phyloP scores from a whole-genome alignment of 2,888 invertebrate species.

The Chrysolina oricalcia region DNA sequence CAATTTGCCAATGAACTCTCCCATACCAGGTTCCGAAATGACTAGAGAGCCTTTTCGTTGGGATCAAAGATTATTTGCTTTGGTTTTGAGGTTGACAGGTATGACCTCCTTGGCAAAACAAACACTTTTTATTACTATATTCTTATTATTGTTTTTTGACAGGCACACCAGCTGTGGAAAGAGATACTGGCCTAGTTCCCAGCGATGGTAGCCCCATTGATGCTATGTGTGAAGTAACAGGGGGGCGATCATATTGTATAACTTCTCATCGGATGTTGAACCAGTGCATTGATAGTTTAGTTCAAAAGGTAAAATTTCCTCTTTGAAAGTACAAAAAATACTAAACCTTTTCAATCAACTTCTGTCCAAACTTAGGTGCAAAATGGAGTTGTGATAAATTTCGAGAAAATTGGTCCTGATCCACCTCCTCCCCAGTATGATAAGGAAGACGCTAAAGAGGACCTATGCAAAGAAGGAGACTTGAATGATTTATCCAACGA shows the following conservation, averaged over 20 bases:
- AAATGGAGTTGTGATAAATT: conserved; percentile 97
- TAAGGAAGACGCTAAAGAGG: conserved; percentile 74
- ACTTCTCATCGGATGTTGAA: conserved; percentile 95
- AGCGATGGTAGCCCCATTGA: conserved; percentile 96
- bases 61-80: conserved; percentile 98
- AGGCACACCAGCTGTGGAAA: conserved; percentile 91
- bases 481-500: conserved; percentile 50
- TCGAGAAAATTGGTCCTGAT: conserved; percentile 96
- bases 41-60: conserved; percentile 99
- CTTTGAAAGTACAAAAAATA: background rate
- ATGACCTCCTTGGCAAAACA: conserved; percentile 16
- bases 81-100: conserved; percentile 90
- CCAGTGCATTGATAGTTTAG: conserved; percentile 96
- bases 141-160: background rate
- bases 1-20: conserved; percentile 93
- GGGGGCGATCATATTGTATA: conserved; percentile 96
- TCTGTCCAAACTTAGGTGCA: conserved; percentile 76
- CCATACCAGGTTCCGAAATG: conserved; percentile 96
- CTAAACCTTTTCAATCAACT: too few species aligned
- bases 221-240: conserved; percentile 99
- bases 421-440: conserved; percentile 77
- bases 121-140: background rate
- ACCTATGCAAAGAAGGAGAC: conserved; percentile 66
- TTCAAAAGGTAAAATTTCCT: conserved; percentile 82
- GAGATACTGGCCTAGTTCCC: conserved; percentile 91